Percentiles rank a stretch among this genome's conserved stretches.
phyloP scores from a whole-genome alignment of 2,113 vertebrate genomes.

The Salminus brasiliensis region DNA sequence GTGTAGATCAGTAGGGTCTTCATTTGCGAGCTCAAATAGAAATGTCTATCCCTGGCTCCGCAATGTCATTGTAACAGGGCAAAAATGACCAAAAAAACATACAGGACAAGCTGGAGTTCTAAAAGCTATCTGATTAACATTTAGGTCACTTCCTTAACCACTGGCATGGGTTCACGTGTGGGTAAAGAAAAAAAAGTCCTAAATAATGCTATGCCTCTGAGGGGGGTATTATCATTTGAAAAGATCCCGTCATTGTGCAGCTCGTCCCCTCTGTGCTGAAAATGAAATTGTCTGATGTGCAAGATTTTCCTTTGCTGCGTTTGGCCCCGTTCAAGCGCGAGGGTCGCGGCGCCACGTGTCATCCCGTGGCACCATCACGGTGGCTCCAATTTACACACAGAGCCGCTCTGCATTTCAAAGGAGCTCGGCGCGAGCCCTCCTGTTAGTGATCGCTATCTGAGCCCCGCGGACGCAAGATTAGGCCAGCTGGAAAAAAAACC shows the following conservation, averaged over 20 bases:
- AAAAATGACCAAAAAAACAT: too few relatives aligned
- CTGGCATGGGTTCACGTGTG: conserved; percentile 45
- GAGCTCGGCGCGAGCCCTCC: conserved; percentile 73
- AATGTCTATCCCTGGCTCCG: too few relatives aligned
- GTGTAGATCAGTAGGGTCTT: too few relatives aligned
- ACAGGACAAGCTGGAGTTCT: not conserved
- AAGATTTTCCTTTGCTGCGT: conserved; percentile 82
- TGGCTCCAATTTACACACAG: conserved; percentile 81
- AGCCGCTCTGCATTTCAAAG: conserved; percentile 87
- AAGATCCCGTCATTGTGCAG: conserved; percentile 78
- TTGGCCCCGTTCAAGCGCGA: conserved; percentile 76
- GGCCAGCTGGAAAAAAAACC: conserved; percentile 73
- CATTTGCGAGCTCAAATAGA: too few relatives aligned
- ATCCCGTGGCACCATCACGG: conserved; percentile 75
- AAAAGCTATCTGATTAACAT: conserved; percentile 9
- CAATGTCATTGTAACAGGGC: too few relatives aligned
- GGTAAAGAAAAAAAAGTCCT: conserved; percentile 44
- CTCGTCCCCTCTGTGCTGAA: conserved; percentile 80
- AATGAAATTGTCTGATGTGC: conserved; percentile 87
- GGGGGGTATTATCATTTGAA: conserved; percentile 83
- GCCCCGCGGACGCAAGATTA: conserved; percentile 80
- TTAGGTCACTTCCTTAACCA: conserved; percentile 39
- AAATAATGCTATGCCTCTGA: conserved; percentile 71
- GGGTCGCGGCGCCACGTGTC: conserved; percentile 81
- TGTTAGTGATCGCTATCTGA: conserved; percentile 82